phyloP scores from a whole-genome alignment of 2,888 invertebrate species.

The Stramonita haemastoma region DNA sequence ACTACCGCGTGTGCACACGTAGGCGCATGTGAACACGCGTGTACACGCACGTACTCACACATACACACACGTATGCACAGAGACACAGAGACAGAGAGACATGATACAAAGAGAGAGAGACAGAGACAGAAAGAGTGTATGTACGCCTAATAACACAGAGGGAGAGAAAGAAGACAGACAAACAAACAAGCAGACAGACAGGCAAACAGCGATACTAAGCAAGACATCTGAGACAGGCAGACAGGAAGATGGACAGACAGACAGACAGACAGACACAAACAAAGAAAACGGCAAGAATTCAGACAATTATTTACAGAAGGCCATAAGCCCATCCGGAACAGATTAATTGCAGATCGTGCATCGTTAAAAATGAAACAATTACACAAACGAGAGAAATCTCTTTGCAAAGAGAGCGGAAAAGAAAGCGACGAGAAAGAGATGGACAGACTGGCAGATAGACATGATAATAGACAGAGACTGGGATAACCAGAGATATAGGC shows the following conservation, averaged over 20 bases:
- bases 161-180: constrained; percentile 2
- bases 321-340: too few species aligned
- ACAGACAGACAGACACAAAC: constrained; percentile 1
- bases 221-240: neutral
- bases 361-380: too few species aligned
- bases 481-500: too few species aligned
- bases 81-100: neutral
- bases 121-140: neutral
- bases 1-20: too few species aligned
- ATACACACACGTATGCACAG: neutral
- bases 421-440: neutral
- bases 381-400: too few species aligned
- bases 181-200: neutral
- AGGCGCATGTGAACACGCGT: too few species aligned
- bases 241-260: too few species aligned
- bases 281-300: neutral
- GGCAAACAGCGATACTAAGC: neutral
- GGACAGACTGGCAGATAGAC: constrained; percentile 8
- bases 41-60: too few species aligned
- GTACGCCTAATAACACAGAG: neutral
- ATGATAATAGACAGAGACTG: neutral
- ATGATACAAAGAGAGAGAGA: too few species aligned
- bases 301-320: too few species aligned
- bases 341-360: too few species aligned
- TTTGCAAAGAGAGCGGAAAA: neutral